Conservation (phyloP, 2,113 vertebrate species). For the Eptesicus fuscus region DNA sequence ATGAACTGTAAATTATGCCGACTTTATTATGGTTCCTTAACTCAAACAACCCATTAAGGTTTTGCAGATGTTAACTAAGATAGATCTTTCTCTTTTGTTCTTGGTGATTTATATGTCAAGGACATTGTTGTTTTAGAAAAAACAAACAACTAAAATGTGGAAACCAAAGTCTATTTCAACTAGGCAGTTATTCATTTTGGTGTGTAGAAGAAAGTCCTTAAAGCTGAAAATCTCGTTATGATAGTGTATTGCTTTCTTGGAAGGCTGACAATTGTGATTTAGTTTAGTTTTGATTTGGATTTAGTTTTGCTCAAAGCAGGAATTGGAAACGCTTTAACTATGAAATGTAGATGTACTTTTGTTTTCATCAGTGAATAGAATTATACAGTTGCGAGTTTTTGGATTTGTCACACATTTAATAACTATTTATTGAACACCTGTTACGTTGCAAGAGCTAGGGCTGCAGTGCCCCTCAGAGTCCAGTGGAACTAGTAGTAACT, state of each 20-base stretch:
- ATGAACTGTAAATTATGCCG: background rate
- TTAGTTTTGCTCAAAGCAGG: background rate
- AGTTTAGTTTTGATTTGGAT: slow-evolving; percentile 7
- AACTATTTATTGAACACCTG: background rate
- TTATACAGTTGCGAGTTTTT: background rate
- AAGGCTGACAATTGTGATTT: slow-evolving; percentile 26
- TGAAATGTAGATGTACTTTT: background rate
- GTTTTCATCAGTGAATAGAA: slow-evolving; percentile 37
- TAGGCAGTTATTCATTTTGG: background rate
- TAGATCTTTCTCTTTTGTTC: background rate
- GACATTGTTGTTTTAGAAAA: background rate
- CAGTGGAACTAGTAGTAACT: background rate
- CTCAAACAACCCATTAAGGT: background rate
- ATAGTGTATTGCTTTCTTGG: background rate
- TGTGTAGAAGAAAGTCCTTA: background rate
- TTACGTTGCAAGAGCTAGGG: background rate
- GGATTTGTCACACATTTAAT: background rate
- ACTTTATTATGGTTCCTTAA: background rate
- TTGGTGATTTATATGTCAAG: background rate
- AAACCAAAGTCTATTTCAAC: background rate
- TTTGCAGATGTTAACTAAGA: background rate
- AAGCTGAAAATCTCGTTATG: slow-evolving; percentile 9
- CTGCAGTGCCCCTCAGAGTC: background rate
- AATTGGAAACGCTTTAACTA: slow-evolving; percentile 5
- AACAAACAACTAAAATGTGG: background rate